Conservation (phyloP, 2,888 invertebrate species). For the Fragum whitleyi region DNA sequence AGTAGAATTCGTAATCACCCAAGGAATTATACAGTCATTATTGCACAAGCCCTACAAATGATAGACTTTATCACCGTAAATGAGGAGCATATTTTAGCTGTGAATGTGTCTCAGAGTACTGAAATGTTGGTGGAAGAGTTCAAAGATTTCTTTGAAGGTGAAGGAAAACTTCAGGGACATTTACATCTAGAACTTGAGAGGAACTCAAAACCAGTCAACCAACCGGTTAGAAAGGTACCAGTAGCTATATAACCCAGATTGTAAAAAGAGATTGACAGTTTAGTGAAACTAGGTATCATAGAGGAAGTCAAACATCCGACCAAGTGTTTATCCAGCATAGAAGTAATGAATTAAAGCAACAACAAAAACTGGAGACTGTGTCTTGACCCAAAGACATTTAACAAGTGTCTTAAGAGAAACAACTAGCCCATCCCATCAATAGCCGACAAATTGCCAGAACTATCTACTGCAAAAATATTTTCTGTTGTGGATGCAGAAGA, state of each 20-base stretch:
- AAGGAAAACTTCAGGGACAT: constrained; percentile 45
- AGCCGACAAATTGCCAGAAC: constrained; percentile 48
- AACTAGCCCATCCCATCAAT: constrained; percentile 58
- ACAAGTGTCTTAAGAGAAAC: constrained; percentile 47
- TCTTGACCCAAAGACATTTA: constrained; percentile 66
- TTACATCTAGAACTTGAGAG: constrained; percentile 32
- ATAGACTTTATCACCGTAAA: constrained; percentile 53
- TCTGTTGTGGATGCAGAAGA: constrained; percentile 35
- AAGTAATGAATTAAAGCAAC: constrained; percentile 49
- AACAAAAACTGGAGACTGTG: constrained; percentile 37
- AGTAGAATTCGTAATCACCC: constrained; percentile 37
- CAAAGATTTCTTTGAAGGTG: constrained; percentile 38
- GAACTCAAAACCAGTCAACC: constrained; percentile 53
- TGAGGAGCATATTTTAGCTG: constrained; percentile 23
- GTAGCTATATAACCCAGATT: constrained; percentile 51
- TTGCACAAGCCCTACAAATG: constrained; percentile 33
- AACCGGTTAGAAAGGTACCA: constrained; percentile 57
- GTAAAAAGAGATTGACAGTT: constrained; percentile 47
- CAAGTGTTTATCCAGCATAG: constrained; percentile 63
- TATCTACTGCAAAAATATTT: constrained; percentile 49
- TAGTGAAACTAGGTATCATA: constrained; percentile 53
- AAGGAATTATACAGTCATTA: constrained; percentile 27
- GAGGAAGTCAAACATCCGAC: constrained; percentile 54
- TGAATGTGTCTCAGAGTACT: not conserved
- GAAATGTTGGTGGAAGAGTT: not conserved